These are phyloP conservation scores for Pionites leucogaster DNA, from an alignment of 2,113 vertebrate species.

Conservation along the genomic window DNA sequence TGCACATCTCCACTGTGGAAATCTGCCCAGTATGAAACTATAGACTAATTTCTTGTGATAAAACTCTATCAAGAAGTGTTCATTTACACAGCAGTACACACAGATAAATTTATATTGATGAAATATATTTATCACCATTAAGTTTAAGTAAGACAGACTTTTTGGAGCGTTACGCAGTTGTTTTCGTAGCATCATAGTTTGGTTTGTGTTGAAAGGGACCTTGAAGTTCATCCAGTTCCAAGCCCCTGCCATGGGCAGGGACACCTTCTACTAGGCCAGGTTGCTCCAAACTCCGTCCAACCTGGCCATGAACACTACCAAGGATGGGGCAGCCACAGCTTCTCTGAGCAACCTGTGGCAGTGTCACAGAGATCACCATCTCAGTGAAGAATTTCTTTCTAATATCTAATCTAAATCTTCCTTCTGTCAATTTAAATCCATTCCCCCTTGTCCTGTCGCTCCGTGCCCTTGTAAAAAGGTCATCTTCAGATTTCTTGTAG, in stretches of 20 bases:
- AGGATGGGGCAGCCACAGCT: neutral
- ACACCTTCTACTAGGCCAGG: neutral
- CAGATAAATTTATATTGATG: neutral
- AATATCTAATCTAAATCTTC: neutral
- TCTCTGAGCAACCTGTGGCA: neutral
- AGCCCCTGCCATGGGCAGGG: neutral
- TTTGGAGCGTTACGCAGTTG: neutral
- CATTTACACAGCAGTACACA: neutral
- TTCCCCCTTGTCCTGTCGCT: neutral
- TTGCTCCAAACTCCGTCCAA: neutral
- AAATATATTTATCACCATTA: neutral
- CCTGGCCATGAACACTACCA: neutral
- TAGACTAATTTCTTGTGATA: neutral
- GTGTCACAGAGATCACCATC: neutral
- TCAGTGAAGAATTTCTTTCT: neutral
- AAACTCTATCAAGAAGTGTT: neutral
- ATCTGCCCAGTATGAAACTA: neutral
- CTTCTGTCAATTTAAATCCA: neutral
- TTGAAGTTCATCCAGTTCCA: neutral
- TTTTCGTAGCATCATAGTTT: neutral
- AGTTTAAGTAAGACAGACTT: neutral
- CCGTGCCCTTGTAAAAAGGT: neutral
- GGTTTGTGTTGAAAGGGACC: neutral
- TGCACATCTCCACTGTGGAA: neutral
- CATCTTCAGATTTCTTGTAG: neutral